Evolutionary conservation across 2,797 vertebrate genomes (phyloP).

Genomic region (Bovichtus variegatus): DNA sequence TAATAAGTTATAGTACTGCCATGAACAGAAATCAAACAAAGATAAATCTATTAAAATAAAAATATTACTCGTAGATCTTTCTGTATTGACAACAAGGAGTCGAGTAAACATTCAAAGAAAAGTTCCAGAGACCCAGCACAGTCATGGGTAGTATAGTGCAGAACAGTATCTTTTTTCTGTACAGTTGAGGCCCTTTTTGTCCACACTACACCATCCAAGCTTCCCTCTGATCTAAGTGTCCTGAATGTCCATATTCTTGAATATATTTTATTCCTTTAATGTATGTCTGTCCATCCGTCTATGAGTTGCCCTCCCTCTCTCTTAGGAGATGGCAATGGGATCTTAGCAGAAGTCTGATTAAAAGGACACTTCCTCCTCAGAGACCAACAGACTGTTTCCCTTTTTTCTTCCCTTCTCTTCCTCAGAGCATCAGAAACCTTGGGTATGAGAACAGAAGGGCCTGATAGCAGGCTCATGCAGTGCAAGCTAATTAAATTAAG

Average conservation of each 20-base stretch:
- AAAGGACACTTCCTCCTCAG: conserved; percentile 87
- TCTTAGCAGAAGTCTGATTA: conserved; percentile 86
- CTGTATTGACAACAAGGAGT: background rate
- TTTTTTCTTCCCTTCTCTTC: conserved; percentile 73
- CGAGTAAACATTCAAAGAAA: background rate
- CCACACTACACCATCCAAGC: background rate
- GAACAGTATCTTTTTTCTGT: background rate
- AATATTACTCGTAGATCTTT: background rate
- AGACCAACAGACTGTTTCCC: conserved; percentile 80
- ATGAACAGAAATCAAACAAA: conserved; percentile 4
- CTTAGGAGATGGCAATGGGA: conserved; percentile 83
- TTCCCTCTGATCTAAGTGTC: conserved; percentile 48
- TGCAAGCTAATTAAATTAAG: conserved; percentile 89
- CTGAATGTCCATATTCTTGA: conserved; percentile 47
- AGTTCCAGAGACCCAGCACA: background rate
- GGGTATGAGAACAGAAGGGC: conserved; percentile 79
- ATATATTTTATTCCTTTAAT: conserved; percentile 53
- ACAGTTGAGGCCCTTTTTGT: conserved; percentile 11
- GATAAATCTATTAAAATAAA: no score
- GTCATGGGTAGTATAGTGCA: background rate
- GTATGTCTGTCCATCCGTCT: conserved; percentile 73
- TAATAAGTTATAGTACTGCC: background rate
- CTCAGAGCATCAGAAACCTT: conserved; percentile 84
- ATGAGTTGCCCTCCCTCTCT: conserved; percentile 64
- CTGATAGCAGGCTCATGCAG: conserved; percentile 75